Conservation (phyloP, 2,113 vertebrate species). For the Caranx melampygus region DNA sequence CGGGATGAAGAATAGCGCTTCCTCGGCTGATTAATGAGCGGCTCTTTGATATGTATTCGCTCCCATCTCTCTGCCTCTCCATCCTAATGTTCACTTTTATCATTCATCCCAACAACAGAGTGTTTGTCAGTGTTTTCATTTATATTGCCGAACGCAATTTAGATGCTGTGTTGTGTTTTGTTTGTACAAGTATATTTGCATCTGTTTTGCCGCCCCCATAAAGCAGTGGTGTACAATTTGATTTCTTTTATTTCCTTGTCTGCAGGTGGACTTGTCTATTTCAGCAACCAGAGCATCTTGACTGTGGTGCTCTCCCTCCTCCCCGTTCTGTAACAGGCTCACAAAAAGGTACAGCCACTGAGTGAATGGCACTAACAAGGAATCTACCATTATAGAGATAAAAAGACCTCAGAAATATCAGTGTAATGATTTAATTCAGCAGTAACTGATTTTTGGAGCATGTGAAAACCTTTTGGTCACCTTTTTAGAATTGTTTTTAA, state of each 20-base stretch:
- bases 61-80: conserved; percentile 34
- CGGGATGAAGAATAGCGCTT: conserved; percentile 28
- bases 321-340: conserved; percentile 89
- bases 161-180: neutral
- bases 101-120: conserved; percentile 5
- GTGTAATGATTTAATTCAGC: too few relatives aligned
- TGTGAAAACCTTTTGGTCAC: neutral
- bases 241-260: conserved; percentile 20
- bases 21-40: conserved; percentile 56
- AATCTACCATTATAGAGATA: neutral
- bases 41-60: conserved; percentile 57
- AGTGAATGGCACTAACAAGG: neutral
- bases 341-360: conserved; percentile 85
- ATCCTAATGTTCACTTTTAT: conserved; percentile 19
- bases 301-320: conserved; percentile 87
- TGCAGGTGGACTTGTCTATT: conserved; percentile 92
- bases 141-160: neutral
- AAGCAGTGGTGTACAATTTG: neutral
- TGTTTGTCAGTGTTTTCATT: neutral
- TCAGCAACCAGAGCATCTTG: conserved; percentile 89
- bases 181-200: neutral
- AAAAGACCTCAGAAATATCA: neutral
- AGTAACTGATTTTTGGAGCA: too few relatives aligned
- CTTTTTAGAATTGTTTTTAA: neutral
- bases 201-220: neutral